Conservation (phyloP, 2,113 vertebrate species). For the Tretioscincus oriximinensis region DNA sequence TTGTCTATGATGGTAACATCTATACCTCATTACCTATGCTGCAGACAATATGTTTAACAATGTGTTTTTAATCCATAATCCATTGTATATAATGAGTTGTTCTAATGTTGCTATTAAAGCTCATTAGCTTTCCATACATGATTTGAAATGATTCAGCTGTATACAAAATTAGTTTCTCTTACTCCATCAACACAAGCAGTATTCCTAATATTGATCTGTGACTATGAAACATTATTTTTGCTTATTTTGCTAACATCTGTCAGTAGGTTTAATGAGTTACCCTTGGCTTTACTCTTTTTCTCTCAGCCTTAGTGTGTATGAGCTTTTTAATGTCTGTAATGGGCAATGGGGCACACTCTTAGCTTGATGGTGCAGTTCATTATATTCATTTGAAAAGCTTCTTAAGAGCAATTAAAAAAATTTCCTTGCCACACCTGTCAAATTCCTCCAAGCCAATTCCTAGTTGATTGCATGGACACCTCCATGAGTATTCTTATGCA, state of each 20-base stretch:
- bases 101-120: conserved; percentile 30
- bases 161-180: neutral
- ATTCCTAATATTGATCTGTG: neutral
- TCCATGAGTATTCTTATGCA: no score
- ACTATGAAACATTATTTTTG: neutral
- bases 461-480: no score
- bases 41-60: neutral
- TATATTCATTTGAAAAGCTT: neutral
- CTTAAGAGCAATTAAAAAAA: neutral
- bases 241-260: neutral
- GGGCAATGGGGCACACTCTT: no score
- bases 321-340: neutral
- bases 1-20: neutral
- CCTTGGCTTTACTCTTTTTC: neutral
- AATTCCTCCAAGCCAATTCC: no score
- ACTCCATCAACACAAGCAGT: neutral
- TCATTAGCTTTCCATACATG: conserved; percentile 29
- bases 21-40: neutral
- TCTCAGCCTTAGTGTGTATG: neutral
- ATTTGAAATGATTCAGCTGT: conserved; percentile 21
- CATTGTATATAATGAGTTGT: conserved; percentile 39
- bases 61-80: conserved; percentile 23
- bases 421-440: neutral
- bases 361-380: neutral
- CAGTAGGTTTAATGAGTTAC: neutral